phyloP scores from a whole-genome alignment of 2,113 vertebrate species.

The Rhabdomys dilectus region DNA sequence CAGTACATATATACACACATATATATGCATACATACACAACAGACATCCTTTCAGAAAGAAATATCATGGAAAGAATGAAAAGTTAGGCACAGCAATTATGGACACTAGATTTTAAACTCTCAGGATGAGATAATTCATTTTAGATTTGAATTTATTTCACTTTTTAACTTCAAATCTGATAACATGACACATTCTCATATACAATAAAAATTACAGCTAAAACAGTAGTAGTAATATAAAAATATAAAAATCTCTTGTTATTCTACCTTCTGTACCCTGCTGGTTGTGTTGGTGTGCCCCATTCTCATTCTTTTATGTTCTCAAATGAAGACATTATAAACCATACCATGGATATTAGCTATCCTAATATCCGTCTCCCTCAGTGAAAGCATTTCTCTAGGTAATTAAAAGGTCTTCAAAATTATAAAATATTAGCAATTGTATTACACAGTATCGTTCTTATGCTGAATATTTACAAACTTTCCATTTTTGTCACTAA shows the following conservation, averaged over 20 bases:
- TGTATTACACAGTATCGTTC: background rate
- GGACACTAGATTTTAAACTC: slow-evolving; percentile 15
- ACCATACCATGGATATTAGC: background rate
- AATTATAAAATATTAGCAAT: slow-evolving; percentile 20
- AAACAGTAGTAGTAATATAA: background rate
- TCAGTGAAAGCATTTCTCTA: background rate
- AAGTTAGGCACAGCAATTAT: background rate
- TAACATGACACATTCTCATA: background rate
- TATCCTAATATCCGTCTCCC: background rate
- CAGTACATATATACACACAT: background rate
- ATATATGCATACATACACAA: background rate
- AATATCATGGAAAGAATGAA: background rate
- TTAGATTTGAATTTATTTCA: slow-evolving; percentile 35
- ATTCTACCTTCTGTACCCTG: background rate
- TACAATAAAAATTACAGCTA: background rate
- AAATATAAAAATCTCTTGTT: background rate
- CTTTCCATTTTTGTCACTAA: background rate
- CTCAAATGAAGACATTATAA: background rate
- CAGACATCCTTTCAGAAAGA: slow-evolving; percentile 34
- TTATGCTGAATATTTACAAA: background rate
- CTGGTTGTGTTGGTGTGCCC: background rate
- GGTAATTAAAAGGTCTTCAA: slow-evolving; percentile 46
- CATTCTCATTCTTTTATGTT: slow-evolving; percentile 5
- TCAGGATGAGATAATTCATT: background rate
- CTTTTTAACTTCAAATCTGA: slow-evolving; percentile 18